Evolutionary conservation across 2,888 invertebrate species (phyloP), one percentile per base, ranked within the genome.

Genomic region (Lampropteryx suffumata): DNA sequence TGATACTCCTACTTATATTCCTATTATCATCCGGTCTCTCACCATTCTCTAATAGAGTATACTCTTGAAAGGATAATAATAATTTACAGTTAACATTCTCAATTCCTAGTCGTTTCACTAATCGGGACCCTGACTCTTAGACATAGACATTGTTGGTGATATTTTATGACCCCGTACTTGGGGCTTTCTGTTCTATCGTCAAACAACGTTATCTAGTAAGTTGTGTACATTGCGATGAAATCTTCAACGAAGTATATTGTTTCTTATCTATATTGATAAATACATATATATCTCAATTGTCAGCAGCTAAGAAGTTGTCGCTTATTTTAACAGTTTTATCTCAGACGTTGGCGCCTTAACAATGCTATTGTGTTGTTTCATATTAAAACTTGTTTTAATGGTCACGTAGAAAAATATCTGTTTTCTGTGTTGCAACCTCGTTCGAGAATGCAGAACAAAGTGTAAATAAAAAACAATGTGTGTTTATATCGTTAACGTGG

Each of bases 191-290:
- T 47, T 46, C 34, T 51, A 56, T 50, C 60, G 59, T 62, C 30
- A 48, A 58, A 53, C 62, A 44, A 54, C 52, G 54, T 69, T 81
- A 76, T 77, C 76, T 68, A 59, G 48, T 59, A 61, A 62, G 64
- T 69, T 80, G 73, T 83, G 71, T 81, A 73, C 77, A 75, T 64
- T 69, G 68, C 73, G 64, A 73, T 77, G 75, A 78, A 82, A 83
- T 79, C 76, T 82, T 76, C 69, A 76, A 60, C 66, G 71, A 71
- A 75, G 68, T 73, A 69, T 76, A 79, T 74, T 81, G 77, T 81
- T 71, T 69, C 79, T 87, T 90, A 89, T 90, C 89, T 82, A 61
- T 79, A 82, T 81, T 85, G 88, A 89, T 89, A 88, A 83, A 78
- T 84, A 80, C 78, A 80, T 75, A 81, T 79, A 75, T 84, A 84